Evolutionary conservation across 2,113 vertebrate species (phyloP).

Genomic region (Carollia perspicillata): DNA sequence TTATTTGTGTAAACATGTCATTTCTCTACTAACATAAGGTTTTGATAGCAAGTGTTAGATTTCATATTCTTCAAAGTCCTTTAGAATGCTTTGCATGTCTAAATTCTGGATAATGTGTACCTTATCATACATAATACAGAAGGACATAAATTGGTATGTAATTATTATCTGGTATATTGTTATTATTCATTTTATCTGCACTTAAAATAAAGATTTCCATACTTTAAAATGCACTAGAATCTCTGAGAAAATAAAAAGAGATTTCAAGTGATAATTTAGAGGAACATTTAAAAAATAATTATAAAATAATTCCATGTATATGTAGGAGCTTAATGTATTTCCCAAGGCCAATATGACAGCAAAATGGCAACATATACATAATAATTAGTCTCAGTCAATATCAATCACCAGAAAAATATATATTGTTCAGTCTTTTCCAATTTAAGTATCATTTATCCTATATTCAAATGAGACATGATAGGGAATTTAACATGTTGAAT

Average conservation of each 20-base stretch:
- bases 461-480: neutral
- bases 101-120: neutral
- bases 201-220: neutral
- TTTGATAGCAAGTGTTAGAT: neutral
- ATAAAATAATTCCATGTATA: neutral
- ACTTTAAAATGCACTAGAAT: neutral
- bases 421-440: neutral
- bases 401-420: neutral
- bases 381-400: neutral
- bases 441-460: neutral
- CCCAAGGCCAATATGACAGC: neutral
- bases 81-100: neutral
- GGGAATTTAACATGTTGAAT: neutral
- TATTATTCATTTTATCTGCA: neutral
- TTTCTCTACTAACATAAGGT: neutral
- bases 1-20: neutral
- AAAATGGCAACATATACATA: neutral
- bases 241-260: neutral
- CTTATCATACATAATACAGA: neutral
- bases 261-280: neutral
- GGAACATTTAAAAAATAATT: neutral
- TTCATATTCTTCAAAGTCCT: neutral
- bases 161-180: neutral
- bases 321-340: neutral
- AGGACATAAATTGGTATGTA: neutral